These are phyloP conservation scores for Cephus pulcher DNA, from an alignment of 2,888 invertebrate species.

Conservation along the genomic window DNA sequence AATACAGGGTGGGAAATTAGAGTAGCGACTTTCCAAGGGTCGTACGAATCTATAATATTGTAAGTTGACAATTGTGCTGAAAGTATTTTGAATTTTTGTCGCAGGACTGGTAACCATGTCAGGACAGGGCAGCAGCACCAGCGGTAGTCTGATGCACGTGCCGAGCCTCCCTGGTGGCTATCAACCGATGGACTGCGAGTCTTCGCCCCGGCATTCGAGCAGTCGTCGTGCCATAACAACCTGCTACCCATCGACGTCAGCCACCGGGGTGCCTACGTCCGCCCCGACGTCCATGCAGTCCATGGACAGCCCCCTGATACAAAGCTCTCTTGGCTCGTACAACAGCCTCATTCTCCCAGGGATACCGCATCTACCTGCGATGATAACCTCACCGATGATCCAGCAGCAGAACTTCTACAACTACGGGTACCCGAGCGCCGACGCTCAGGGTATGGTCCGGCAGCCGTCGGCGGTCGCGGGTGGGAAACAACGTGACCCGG, in stretches of 20 bases:
- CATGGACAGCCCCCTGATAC: slow-evolving; percentile 63
- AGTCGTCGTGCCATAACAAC: slow-evolving; percentile 51
- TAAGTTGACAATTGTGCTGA: background rate
- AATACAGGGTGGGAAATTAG: slow-evolving; percentile 41
- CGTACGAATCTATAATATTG: background rate
- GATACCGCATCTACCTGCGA: slow-evolving; percentile 63
- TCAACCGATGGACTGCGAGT: slow-evolving; percentile 85
- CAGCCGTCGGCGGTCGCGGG: slow-evolving; percentile 55
- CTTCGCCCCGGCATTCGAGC: slow-evolving; percentile 69
- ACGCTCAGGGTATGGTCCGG: slow-evolving; percentile 56
- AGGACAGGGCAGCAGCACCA: slow-evolving; percentile 60
- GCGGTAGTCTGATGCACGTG: slow-evolving; percentile 62
- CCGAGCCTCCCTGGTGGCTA: slow-evolving; percentile 58
- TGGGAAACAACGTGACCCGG: slow-evolving; percentile 63
- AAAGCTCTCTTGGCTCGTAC: slow-evolving; percentile 67
- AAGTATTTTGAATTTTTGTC: slow-evolving; percentile 36
- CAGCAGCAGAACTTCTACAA: slow-evolving; percentile 62
- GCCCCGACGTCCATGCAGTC: slow-evolving; percentile 59
- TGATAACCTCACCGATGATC: slow-evolving; percentile 60
- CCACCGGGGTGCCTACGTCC: slow-evolving; percentile 48
- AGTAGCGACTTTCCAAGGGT: background rate
- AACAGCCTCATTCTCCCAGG: slow-evolving; percentile 66
- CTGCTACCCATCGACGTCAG: slow-evolving; percentile 51
- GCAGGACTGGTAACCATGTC: slow-evolving; percentile 65
- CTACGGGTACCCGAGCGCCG: slow-evolving; percentile 60